phyloP scores from a whole-genome alignment of 2,797 vertebrate genomes.

The Coilia nasus region DNA sequence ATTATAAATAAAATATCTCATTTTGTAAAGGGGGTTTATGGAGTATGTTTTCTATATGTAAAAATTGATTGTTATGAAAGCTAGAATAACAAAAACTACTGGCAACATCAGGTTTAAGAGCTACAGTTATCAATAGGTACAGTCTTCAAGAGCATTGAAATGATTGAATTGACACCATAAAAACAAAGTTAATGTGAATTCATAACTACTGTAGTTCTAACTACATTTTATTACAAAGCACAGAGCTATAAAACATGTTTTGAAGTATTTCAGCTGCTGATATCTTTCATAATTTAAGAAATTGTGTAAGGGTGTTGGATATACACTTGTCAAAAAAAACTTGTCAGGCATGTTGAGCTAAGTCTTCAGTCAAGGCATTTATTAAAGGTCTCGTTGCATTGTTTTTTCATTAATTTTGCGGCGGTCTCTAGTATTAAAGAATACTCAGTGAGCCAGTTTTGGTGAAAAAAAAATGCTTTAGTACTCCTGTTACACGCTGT shows the following conservation, averaged over 20 bases:
- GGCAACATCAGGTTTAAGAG: not conserved
- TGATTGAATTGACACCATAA: too few species aligned
- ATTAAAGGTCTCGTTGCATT: too few species aligned
- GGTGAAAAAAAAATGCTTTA: too few species aligned
- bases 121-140: not conserved
- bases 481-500: too few species aligned
- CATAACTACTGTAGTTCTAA: too few species aligned
- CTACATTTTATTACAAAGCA: not conserved
- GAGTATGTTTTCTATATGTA: conserved; percentile 49
- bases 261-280: not conserved
- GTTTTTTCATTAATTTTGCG: too few species aligned
- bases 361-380: not conserved
- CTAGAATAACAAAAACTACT: not conserved
- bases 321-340: not conserved
- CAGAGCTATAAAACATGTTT: not conserved
- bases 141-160: not conserved
- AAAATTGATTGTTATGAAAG: not conserved
- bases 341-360: not conserved
- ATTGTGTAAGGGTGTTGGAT: not conserved
- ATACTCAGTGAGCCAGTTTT: too few species aligned
- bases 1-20: conserved; percentile 87
- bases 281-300: not conserved
- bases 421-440: too few species aligned
- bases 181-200: too few species aligned
- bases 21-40: conserved; percentile 72